These are phyloP conservation scores for Clarias magur DNA, from an alignment of 2,113 vertebrate species.

Conservation along the genomic window DNA sequence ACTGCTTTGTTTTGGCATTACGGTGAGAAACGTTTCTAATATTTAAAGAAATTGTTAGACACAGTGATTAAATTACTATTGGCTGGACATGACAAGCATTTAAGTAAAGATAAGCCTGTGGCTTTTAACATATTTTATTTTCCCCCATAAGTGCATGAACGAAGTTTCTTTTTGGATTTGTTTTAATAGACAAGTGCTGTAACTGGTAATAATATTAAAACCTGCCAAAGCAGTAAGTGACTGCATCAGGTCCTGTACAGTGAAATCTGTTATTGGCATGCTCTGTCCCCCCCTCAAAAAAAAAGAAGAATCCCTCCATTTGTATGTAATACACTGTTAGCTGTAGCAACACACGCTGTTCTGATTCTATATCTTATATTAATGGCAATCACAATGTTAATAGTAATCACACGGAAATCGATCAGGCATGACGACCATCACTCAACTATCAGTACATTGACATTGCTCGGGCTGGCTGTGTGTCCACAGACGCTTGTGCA, in stretches of 20 bases:
- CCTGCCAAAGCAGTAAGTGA: neutral
- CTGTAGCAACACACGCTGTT: neutral
- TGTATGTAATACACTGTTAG: neutral
- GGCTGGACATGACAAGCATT: neutral
- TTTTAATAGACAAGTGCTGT: neutral
- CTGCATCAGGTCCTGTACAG: neutral
- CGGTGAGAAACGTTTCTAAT: neutral
- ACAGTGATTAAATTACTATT: neutral
- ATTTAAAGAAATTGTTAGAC: neutral
- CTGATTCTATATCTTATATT: neutral
- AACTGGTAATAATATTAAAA: neutral
- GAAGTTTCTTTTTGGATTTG: neutral
- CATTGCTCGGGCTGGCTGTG: neutral
- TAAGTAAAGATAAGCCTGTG: neutral
- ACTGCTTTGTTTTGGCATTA: slow-evolving; percentile 57
- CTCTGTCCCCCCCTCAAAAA: neutral
- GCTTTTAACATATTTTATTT: neutral
- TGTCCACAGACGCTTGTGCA: too few species aligned
- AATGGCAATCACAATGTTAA: neutral
- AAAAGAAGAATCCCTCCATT: neutral
- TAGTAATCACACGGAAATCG: slow-evolving; percentile 1
- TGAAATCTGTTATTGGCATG: neutral
- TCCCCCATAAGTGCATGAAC: neutral
- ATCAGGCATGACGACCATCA: slow-evolving; percentile 1
- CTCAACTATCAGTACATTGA: neutral